These are phyloP conservation scores for Ricordea florida DNA, from an alignment of 92 coral and sea anemone genomes.

Conservation along the genomic window DNA sequence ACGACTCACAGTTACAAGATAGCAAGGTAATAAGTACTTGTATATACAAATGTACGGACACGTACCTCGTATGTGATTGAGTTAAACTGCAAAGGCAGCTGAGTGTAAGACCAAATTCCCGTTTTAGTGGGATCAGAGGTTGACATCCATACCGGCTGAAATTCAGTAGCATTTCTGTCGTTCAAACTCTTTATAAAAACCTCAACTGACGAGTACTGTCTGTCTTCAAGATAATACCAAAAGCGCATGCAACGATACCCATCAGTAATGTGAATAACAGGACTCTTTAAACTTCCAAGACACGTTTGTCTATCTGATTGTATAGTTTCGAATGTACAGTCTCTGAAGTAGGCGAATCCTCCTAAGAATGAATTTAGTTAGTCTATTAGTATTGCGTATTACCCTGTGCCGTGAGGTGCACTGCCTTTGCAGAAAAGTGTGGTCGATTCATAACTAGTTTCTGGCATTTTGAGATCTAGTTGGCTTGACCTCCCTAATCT, in stretches of 20 bases:
- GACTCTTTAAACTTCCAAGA: slow-evolving; percentile 24
- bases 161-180: neutral
- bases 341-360: slow-evolving; percentile 17
- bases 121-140: neutral
- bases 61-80: slow-evolving; percentile 3
- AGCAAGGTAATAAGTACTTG: too few relatives aligned
- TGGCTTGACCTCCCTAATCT: too few relatives aligned
- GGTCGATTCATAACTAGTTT: too few relatives aligned
- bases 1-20: too few relatives aligned
- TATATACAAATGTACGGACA: too few relatives aligned
- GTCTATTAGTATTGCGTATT: too few relatives aligned
- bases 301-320: neutral
- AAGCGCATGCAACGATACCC: slow-evolving; percentile 38
- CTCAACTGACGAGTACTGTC: neutral
- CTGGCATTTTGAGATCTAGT: too few relatives aligned
- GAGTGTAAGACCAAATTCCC: slow-evolving; percentile 18
- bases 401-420: too few relatives aligned
- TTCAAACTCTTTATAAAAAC: slow-evolving; percentile 4
- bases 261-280: neutral
- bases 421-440: too few relatives aligned
- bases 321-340: neutral
- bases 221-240: slow-evolving; percentile 29
- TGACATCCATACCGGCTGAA: slow-evolving; percentile 28
- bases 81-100: neutral
- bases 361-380: neutral